Evolutionary conservation across 2,888 invertebrate genomes (phyloP).

Genomic region (Strigamia crassipes): DNA sequence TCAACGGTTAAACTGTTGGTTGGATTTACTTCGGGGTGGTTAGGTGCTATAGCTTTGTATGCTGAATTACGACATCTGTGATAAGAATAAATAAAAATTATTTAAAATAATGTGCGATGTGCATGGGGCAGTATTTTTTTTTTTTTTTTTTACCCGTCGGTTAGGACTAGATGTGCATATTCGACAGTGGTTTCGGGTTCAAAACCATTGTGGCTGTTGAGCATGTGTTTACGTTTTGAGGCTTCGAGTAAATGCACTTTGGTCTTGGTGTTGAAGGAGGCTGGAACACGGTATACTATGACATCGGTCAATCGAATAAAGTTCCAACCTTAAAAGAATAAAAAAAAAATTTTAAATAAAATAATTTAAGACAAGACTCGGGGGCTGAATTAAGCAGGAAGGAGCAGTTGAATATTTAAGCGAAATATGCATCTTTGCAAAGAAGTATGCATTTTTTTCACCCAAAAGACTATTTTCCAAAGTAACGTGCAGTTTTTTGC

Average conservation of each 20-base stretch:
- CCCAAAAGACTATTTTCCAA: no score
- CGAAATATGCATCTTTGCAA: no score
- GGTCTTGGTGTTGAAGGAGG: constrained; percentile 39
- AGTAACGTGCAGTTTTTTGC: no score
- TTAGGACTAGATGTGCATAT: constrained; percentile 53
- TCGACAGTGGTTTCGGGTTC: constrained; percentile 49
- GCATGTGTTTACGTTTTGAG: constrained; percentile 16
- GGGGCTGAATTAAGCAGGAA: no score
- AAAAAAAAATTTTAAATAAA: constrained; percentile 6
- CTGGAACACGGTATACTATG: constrained; percentile 52
- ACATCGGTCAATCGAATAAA: constrained; percentile 55
- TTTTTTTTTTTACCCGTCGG: constrained; percentile 54
- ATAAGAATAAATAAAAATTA: no score
- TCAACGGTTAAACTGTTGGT: constrained; percentile 53
- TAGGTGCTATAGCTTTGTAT: constrained; percentile 54
- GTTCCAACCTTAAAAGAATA: constrained; percentile 54
- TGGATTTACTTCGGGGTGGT: constrained; percentile 54
- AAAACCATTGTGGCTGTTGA: constrained; percentile 41
- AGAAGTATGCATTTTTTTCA: no score
- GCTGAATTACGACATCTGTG: constrained; percentile 54
- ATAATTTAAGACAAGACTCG: not conserved
- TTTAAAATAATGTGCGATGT: no score
- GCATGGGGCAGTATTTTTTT: not conserved
- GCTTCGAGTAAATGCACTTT: constrained; percentile 45
- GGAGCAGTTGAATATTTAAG: no score